A percentile compares a stretch with the other conserved stretches of the same genome.
phyloP scores from a whole-genome alignment of 2,113 vertebrate species.

The Calyptommatus sinebrachiatus region DNA sequence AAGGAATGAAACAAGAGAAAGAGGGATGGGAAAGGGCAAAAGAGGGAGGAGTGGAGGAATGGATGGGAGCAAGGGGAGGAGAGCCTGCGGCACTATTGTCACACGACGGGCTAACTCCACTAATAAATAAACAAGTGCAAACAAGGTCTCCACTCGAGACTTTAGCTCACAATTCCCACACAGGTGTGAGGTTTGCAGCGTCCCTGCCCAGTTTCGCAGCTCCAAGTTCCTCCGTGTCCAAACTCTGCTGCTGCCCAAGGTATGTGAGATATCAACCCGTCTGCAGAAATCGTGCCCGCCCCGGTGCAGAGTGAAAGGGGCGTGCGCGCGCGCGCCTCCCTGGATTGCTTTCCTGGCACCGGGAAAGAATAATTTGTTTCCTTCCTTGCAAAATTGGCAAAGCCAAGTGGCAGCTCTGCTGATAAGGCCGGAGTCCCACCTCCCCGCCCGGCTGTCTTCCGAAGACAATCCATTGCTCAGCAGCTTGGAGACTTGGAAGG shows the following conservation, averaged over 20 bases:
- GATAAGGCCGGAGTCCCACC: neutral
- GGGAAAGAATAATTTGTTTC: neutral
- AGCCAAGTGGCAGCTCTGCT: neutral
- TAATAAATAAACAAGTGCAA: neutral
- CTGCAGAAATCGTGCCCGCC: neutral
- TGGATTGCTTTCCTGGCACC: neutral
- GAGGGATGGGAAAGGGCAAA: too few species aligned
- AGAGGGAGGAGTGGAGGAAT: too few species aligned
- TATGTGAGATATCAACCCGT: neutral
- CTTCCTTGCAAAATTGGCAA: neutral
- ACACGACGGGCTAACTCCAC: too few species aligned
- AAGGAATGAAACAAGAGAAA: too few species aligned
- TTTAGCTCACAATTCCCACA: neutral
- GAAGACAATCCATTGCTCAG: neutral
- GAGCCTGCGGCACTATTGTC: too few species aligned
- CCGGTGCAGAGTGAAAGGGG: too few species aligned
- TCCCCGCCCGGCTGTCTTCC: neutral
- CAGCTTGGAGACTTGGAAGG: neutral
- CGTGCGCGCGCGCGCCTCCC: too few species aligned
- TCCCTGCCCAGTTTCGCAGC: too few species aligned
- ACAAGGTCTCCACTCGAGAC: neutral
- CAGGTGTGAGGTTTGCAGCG: too few species aligned
- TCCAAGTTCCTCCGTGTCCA: neutral
- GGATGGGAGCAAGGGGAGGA: too few species aligned
- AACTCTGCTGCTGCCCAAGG: too few species aligned